Percentiles rank a stretch among this genome's conserved stretches.
Evolutionary conservation across 2,113 vertebrate species (phyloP).

Genomic region (Phrynosoma platyrhinos): DNA sequence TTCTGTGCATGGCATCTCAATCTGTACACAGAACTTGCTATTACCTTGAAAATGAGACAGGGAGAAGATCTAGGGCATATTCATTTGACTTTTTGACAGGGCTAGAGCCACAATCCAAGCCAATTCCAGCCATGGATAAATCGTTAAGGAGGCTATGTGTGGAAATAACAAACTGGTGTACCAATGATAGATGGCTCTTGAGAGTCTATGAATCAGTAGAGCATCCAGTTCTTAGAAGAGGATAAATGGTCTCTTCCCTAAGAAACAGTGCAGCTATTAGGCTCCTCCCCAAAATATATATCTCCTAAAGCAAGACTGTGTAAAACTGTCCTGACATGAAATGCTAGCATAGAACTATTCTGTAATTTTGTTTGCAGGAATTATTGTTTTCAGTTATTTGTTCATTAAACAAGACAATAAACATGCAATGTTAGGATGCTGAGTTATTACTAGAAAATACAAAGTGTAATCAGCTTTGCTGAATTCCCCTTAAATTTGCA

Average conservation of each 20-base stretch:
- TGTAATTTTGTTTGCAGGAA: not conserved
- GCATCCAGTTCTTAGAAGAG: not conserved
- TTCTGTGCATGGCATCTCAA: conserved; percentile 24
- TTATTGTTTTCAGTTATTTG: not conserved
- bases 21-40: conserved; percentile 31
- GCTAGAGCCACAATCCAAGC: conserved; percentile 1
- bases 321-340: not conserved
- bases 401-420: not conserved
- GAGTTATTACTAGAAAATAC: not conserved
- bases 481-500: not conserved
- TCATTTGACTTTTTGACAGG: conserved; percentile 31
- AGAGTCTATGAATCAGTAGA: conserved; percentile 10
- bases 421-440: not conserved
- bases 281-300: not conserved
- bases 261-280: conserved; percentile 7
- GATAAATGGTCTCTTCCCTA: not conserved
- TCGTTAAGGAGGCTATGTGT: not conserved
- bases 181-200: conserved; percentile 17
- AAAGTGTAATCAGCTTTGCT: not conserved
- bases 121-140: conserved; percentile 7
- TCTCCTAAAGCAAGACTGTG: not conserved
- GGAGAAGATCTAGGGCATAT: conserved; percentile 27
- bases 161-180: conserved; percentile 22
- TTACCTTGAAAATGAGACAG: conserved; percentile 32
- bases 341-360: not conserved